Conservation (phyloP, 2,888 invertebrate species). For the Tanaodytes sp. region DNA sequence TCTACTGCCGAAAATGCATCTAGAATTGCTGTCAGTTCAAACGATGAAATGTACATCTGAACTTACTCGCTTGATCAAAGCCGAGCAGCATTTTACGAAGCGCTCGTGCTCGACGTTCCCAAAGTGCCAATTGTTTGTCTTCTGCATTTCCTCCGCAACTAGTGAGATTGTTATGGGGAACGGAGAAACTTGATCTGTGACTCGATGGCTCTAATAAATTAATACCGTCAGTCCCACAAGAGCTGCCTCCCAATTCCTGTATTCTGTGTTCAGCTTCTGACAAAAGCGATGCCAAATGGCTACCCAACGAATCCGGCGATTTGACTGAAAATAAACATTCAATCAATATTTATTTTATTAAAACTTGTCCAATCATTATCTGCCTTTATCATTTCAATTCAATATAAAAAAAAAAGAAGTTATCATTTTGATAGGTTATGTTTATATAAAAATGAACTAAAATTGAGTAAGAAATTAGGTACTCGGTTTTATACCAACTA, state of each 20-base stretch:
- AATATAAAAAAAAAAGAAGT: too few relatives aligned
- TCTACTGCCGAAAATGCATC: too few relatives aligned
- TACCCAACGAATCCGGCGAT: slow-evolving; percentile 82
- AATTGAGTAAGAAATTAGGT: too few relatives aligned
- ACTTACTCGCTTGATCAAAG: slow-evolving; percentile 86
- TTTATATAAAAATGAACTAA: too few relatives aligned
- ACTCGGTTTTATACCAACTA: too few relatives aligned
- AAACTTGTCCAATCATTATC: too few relatives aligned
- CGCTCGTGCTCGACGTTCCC: slow-evolving; percentile 88
- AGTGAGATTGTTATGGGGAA: slow-evolving; percentile 74
- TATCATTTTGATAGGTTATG: too few relatives aligned
- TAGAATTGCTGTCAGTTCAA: too few relatives aligned
- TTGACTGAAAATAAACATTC: slow-evolving; percentile 76
- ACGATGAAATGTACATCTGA: not conserved
- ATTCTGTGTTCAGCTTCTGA: slow-evolving; percentile 89
- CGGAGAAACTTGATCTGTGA: slow-evolving; percentile 68
- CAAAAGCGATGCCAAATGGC: slow-evolving; percentile 83
- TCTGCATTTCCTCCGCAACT: slow-evolving; percentile 82
- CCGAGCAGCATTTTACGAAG: slow-evolving; percentile 87
- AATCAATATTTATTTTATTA: slow-evolving; percentile 1
- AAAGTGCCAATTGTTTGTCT: slow-evolving; percentile 88
- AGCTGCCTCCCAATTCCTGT: slow-evolving; percentile 81
- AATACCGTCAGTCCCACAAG: slow-evolving; percentile 62
- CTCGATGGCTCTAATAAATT: slow-evolving; percentile 64
- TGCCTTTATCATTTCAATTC: too few relatives aligned